phyloP scores from a whole-genome alignment of 2,797 vertebrate genomes.

The Huso huso region DNA sequence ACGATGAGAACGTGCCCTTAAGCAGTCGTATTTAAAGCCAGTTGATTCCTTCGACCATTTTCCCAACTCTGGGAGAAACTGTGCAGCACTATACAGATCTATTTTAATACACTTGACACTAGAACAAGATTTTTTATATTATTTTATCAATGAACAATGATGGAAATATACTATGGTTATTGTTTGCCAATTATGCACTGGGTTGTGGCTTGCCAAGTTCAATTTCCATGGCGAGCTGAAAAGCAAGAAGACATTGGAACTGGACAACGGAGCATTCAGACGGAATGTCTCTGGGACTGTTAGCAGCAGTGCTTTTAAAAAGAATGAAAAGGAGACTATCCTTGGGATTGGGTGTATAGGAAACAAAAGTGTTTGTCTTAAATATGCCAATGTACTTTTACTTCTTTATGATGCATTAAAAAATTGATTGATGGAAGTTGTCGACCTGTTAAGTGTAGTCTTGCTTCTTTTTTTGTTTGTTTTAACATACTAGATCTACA shows the following conservation, averaged over 20 bases:
- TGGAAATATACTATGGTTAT: constrained; percentile 58
- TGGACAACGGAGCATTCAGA: constrained; percentile 48
- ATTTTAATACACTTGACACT: constrained; percentile 95
- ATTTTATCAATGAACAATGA: constrained; percentile 85
- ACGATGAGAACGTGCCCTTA: constrained; percentile 18
- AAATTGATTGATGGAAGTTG: constrained; percentile 59
- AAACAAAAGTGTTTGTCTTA: constrained; percentile 83
- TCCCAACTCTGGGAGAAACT: constrained; percentile 96
- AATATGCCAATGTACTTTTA: constrained; percentile 91
- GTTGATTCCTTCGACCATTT: constrained; percentile 50
- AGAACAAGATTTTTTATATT: constrained; percentile 96
- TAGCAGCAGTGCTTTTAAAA: constrained; percentile 57
- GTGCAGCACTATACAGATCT: constrained; percentile 94
- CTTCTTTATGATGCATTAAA: constrained; percentile 84
- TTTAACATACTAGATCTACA: too few relatives aligned
- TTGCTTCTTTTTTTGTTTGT: constrained; percentile 54
- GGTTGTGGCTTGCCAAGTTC: constrained; percentile 55
- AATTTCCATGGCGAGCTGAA: constrained; percentile 46
- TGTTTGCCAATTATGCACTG: constrained; percentile 65
- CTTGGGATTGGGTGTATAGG: constrained; percentile 85
- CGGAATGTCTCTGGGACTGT: constrained; percentile 61
- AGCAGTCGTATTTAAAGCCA: constrained; percentile 29
- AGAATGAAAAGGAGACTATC: constrained; percentile 54
- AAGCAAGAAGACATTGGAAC: constrained; percentile 37
- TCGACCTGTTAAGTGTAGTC: constrained; percentile 56